Conservation (phyloP, 2,113 vertebrate genomes). For the Irena cyanogastra region DNA sequence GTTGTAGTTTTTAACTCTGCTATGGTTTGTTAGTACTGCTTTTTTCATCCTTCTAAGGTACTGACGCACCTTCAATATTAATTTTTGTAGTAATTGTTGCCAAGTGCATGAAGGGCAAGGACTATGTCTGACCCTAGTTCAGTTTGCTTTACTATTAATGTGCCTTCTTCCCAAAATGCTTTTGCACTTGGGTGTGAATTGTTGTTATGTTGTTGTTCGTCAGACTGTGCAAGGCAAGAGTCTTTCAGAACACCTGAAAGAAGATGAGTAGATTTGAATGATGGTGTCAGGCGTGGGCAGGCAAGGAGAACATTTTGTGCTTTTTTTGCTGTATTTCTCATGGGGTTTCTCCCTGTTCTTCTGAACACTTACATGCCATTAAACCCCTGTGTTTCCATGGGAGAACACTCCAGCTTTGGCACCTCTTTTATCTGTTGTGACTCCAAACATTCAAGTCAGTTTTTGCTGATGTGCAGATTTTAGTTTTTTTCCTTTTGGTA, state of each 20-base stretch:
- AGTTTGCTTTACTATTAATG: neutral
- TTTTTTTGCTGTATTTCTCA: neutral
- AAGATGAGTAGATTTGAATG: neutral
- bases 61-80: neutral
- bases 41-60: neutral
- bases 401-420: neutral
- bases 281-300: accelerated
- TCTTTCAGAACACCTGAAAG: neutral
- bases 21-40: conserved; percentile 12
- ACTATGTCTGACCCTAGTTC: neutral
- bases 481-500: neutral
- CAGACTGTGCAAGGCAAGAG: neutral
- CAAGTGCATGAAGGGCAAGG: neutral
- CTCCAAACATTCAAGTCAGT: neutral
- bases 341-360: neutral
- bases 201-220: accelerated
- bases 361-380: neutral
- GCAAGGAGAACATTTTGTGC: neutral
- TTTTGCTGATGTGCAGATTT: neutral
- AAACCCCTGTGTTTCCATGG: neutral
- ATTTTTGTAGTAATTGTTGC: neutral
- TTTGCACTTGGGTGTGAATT: neutral
- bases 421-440: neutral
- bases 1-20: neutral
- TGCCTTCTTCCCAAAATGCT: neutral